Percentiles rank a stretch among this genome's conserved stretches.
These are phyloP conservation scores for Epiblema foenella DNA, from an alignment of 2,888 invertebrate species.

Conservation along the genomic window DNA sequence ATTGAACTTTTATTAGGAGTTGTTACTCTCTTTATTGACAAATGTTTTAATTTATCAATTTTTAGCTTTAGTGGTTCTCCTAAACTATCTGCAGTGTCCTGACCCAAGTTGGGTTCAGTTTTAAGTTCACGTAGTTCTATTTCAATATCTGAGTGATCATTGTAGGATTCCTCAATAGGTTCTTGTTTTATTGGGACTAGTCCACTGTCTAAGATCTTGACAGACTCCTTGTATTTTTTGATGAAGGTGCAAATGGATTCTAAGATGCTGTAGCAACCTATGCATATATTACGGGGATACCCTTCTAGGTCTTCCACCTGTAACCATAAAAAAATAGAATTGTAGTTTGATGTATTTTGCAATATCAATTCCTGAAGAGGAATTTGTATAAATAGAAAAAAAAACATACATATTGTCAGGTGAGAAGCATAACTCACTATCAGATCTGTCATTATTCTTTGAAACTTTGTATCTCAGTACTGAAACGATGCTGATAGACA, in stretches of 20 bases:
- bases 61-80: conserved; percentile 50
- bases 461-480: no score
- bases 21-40: conserved; percentile 28
- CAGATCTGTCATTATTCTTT: no score
- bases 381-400: no score
- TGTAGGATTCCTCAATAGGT: conserved; percentile 47
- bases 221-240: conserved; percentile 65
- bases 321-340: conserved; percentile 47
- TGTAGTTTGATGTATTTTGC: not conserved
- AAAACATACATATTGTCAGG: no score
- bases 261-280: conserved; percentile 62
- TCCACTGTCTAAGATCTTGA: conserved; percentile 61
- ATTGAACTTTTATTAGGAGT: conserved; percentile 8
- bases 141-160: conserved; percentile 48
- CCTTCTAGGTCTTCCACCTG: conserved; percentile 74
- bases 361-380: no score
- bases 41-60: conserved; percentile 43
- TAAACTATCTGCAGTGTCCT: not conserved
- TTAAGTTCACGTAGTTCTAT: conserved; percentile 43
- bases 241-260: conserved; percentile 65
- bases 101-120: conserved; percentile 22
- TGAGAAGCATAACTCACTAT: no score
- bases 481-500: no score
- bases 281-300: conserved; percentile 71
- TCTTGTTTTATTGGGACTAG: conserved; percentile 63